Evolutionary conservation across 2,113 vertebrate genomes (phyloP), one percentile per base, ranked within the genome.

Genomic region (Carassius auratus): DNA sequence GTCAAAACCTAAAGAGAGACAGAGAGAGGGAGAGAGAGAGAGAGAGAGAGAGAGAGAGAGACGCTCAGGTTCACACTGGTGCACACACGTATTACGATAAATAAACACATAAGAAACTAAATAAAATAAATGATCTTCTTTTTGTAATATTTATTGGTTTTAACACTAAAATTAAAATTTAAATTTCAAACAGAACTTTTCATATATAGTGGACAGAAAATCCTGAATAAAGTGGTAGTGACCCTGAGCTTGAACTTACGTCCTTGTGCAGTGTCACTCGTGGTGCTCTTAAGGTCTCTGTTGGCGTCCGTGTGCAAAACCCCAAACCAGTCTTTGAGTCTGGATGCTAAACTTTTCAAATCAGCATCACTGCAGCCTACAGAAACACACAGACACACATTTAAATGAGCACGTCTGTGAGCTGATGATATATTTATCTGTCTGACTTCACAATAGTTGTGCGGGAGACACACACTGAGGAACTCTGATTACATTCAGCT

Each of bases 281-380:
- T 91, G 13, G 96, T 96, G 66, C 95, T 95, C 89, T 97, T 97
- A 91, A 97, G 95, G 92, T 97, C 96, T 87, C 96, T 95, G 90
- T 97, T 98, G 3, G 97, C 97, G 0, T 98, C 97, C 71, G 96
- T 96, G 1, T 99, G 98, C 6, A 99, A 95, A 89, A 96, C 95
- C 17, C 97, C 96, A 0, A 99, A 99, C 98, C 97, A 99, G 89
- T 98, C 97, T 83, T 99, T 99, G 75, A 99, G 94, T 83, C 97
- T 94, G 0, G 97, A 97, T 13, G 97, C 97, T 7, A 99, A 93
- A 80, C 85, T 97, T 93, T 96, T 94, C 90, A 99, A 87, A 17
- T 99, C 97, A 84, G 95, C 93, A 93, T 99, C 97, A 1, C 95
- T 96, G 93, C 97, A 99, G 71, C 92, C 97, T 98, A 88, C 85